Evolutionary conservation across 1,140 invertebrate genomes (phyloP).

Genomic region (Pachypeltis micranthus): DNA sequence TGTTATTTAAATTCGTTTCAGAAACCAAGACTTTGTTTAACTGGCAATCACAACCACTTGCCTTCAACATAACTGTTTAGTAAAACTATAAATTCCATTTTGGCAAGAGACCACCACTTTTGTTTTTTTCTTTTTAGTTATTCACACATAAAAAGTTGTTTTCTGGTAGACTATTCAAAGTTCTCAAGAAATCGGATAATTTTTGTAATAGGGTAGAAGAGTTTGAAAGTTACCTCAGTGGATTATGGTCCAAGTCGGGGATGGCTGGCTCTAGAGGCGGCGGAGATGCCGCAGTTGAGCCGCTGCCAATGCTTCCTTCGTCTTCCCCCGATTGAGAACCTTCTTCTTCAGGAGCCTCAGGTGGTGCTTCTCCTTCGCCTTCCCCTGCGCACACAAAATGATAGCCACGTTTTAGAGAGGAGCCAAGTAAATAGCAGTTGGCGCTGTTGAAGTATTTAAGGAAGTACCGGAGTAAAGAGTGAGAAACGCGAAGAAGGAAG

Average conservation of each 20-base stretch:
- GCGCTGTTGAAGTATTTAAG: conserved; percentile 6
- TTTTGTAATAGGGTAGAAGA: no score
- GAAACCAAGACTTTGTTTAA: no score
- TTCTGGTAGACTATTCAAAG: no score
- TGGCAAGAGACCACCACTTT: no score
- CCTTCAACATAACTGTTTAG: no score
- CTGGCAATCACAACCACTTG: no score
- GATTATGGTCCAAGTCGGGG: conserved; percentile 16
- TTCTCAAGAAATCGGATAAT: no score
- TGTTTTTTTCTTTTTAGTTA: no score
- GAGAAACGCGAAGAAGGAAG: conserved; percentile 2
- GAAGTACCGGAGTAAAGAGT: not conserved
- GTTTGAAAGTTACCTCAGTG: conserved; percentile 13
- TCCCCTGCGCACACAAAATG: conserved; percentile 29
- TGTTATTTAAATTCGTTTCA: no score
- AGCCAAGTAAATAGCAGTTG: not conserved
- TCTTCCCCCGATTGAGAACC: conserved; percentile 28
- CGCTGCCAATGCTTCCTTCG: conserved; percentile 27
- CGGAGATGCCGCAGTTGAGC: conserved; percentile 25
- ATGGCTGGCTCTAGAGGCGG: conserved; percentile 25
- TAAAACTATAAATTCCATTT: no score
- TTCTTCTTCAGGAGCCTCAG: conserved; percentile 29
- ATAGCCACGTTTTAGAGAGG: not conserved
- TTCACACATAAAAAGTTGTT: no score
- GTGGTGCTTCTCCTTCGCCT: conserved; percentile 31